Evolutionary conservation across 35 echinoderm and acorn worm genomes (phyloP).

Genomic region (Ophiothrix spiculata): DNA sequence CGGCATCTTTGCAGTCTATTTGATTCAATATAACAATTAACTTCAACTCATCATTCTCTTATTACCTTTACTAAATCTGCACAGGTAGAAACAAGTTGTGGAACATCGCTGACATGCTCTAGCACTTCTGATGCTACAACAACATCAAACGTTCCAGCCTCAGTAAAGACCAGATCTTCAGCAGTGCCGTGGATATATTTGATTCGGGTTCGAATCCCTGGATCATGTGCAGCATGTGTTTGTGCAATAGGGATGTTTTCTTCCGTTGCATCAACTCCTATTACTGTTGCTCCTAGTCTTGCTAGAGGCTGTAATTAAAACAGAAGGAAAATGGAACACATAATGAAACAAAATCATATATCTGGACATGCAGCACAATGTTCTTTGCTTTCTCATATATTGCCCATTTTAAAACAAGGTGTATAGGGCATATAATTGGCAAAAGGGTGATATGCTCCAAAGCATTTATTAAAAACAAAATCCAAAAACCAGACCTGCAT

Average conservation of each 20-base stretch:
- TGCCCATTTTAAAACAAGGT: no score
- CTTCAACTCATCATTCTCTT: no score
- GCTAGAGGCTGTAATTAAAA: slow-evolving; percentile 86
- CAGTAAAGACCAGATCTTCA: slow-evolving; percentile 59
- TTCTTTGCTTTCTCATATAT: no score
- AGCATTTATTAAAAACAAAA: no score
- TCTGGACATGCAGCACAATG: no score
- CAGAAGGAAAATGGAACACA: no score
- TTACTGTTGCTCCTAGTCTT: slow-evolving; percentile 85
- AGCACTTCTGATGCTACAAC: slow-evolving; percentile 90
- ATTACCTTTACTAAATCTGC: slow-evolving; percentile 72
- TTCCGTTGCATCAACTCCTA: slow-evolving; percentile 75
- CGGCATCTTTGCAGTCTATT: no score
- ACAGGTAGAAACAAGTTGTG: slow-evolving; percentile 61
- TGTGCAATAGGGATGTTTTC: slow-evolving; percentile 68
- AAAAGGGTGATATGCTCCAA: no score
- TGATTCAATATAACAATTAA: no score
- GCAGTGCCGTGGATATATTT: slow-evolving; percentile 69
- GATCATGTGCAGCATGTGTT: slow-evolving; percentile 64
- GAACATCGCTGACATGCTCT: slow-evolving; percentile 78
- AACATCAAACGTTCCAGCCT: slow-evolving; percentile 72
- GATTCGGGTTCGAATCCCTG: slow-evolving; percentile 38
- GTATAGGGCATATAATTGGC: no score
- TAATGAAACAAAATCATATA: no score
- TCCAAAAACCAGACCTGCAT: no score